Evolutionary conservation across 2,888 invertebrate species (phyloP).

Genomic region (Mantis religiosa): DNA sequence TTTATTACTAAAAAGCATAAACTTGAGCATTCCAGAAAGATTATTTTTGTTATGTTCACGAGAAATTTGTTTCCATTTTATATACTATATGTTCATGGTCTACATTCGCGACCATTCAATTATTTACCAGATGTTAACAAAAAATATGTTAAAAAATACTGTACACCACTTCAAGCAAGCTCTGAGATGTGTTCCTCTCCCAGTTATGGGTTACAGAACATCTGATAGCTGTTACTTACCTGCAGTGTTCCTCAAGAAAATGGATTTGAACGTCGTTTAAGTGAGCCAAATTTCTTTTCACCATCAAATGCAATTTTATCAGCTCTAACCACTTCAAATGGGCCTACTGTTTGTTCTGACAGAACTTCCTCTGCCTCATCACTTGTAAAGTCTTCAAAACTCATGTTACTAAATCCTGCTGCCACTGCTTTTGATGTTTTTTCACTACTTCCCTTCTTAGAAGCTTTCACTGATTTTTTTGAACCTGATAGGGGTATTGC

Average conservation of each 20-base stretch:
- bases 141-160: not conserved
- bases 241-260: constrained; percentile 42
- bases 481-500: constrained; percentile 28
- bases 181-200: not conserved
- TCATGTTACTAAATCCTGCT: constrained; percentile 68
- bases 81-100: not conserved
- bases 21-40: not conserved
- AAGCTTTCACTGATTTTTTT: constrained; percentile 38
- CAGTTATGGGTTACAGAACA: constrained; percentile 2
- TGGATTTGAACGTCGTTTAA: constrained; percentile 48
- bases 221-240: constrained; percentile 2
- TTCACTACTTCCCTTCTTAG: constrained; percentile 34
- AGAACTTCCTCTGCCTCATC: constrained; percentile 52
- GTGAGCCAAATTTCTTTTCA: constrained; percentile 45
- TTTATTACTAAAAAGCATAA: not conserved
- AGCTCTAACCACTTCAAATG: constrained; percentile 59
- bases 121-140: not conserved
- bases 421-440: constrained; percentile 36
- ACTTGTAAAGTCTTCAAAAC: constrained; percentile 69
- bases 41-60: not conserved
- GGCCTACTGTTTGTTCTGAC: constrained; percentile 47
- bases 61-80: not conserved
- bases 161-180: not conserved
- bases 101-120: not conserved
- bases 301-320: constrained; percentile 33